Base-by-base conservation (phyloP, 1,140 invertebrate species). In the Theocolax elegans region DNA sequence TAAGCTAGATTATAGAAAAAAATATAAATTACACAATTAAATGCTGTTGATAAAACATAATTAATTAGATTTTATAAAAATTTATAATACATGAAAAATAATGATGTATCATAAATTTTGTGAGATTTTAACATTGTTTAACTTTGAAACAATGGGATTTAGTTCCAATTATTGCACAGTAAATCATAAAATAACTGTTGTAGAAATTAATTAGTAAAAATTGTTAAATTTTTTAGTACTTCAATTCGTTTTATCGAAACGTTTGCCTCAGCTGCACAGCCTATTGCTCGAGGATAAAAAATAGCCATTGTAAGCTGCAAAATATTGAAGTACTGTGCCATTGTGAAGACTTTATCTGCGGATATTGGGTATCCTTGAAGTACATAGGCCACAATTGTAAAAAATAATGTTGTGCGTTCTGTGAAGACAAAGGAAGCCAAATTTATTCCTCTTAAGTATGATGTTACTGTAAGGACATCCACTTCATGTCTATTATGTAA, bases 291-390 rank as follows among this genome's bases (percentile, higher is more conserved):
- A 2, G 93, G 93, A 80, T 91, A 92, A 70, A 91, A 88, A 71
- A 93, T 91, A 15, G 91, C 91, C 85, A 93, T 90, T 19, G 90
- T 90, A 1, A 91, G 79, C 74, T 93, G 90, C 19, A 94, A 78
- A 49, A 90, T 87, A 79, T 94, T 93, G 77, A 91, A 92, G 74
- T 94, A 89, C 64, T 92, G 89, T 35, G 92, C 90, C 67, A 92
- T 86, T 8, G 92, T 90, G 80, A 94, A 94, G 8, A 93, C 90
- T 76, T 90, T 89, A 67, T 91, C 89, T 0, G 92, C 88, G 1
- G 89, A 88, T 67, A 93, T 87, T 7, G 81, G 78, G 19, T 91
- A 88, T 3, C 89, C 89, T 54, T 88, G 79, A 46, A 92, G 77
- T 71, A 93, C 89, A 71, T 89, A 93, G 1, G 89, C 84, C 56